Base-by-base conservation (phyloP, 2,797 vertebrate species). In the Sibirionetta formosa region DNA sequence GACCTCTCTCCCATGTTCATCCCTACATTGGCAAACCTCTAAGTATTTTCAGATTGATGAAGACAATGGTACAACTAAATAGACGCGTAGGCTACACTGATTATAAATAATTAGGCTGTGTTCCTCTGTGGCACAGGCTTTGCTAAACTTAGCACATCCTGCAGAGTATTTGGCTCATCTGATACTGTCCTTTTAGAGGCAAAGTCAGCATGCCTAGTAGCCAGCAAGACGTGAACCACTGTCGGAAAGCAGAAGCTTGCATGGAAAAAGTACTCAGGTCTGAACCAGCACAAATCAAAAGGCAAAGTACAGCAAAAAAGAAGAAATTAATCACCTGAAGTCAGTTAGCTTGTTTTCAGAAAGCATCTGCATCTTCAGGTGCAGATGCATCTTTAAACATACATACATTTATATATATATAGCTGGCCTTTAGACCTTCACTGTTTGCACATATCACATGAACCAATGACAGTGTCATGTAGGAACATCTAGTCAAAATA, bases 11-110 rank as follows among this genome's bases (percentile, higher is more conserved):
- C 86, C 33, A 24, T 13, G 9, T 68, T 71, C 60, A 71, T 54
- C 58, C 70, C 60, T 46, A 72, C 36, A 73, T 89, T 88, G 83
- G 35, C 60, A 82, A 40, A 33, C 72, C 71, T 61, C 53, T 3
- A 91, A 66, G 33, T 73, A 87, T 68, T 93, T 92, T 83, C 79
- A 80, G 68, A 81, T 38, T 85, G 54, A 29, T 54, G 27, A 86
- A 36, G 82, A 54, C 53, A 58, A 58, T 76, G 58, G 48, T 71
- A 80, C 64, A 71, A 27, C 87, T 85, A 82, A 69, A 46, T 63
- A 68, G 63, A 85, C 24, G 65, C 64, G 51, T 33, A 75, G 36
- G 44, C 54, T 85, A 58, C 48, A 51, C 51, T 77, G 38, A n/a
- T 26, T 53, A 24, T 9, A 80, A 64, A 76, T 88, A 94, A 91